Evolutionary conservation across 1,140 invertebrate species (phyloP), one percentile per base, ranked within the genome.

Genomic region (Bilobella aurantiaca): DNA sequence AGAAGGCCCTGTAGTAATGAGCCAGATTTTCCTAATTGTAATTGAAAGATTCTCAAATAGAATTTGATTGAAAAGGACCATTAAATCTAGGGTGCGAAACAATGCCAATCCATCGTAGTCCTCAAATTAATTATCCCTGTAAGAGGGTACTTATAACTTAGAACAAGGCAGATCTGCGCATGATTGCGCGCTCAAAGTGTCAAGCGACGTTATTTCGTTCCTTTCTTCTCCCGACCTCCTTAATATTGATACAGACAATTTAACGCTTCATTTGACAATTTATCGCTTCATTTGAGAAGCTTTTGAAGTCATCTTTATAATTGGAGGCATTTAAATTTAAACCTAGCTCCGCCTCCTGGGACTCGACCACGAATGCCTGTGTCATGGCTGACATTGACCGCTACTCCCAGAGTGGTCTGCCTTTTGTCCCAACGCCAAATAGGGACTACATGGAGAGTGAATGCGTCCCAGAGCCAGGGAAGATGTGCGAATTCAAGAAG

Each of bases 401-500:
- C 2, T 78, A 78, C 72, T 77, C 77, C 2, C 68, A 75, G 16
- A 73, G 74, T 18, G 74, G 74, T 1, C 58, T 69, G 3, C 69
- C 73, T 46, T 75, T 76, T 63, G 65, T 59, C 28, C 25, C 67
- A 1, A 27, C 60, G 3, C 61, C 65, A 18, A 62, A 66, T 23
- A 64, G 74, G 8, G 76, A 78, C 56, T 81, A 79, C 69, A 68
- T 79, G 42, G 79, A 82, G 71, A 81, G 77, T 62, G 81, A 81
- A 70, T 82, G 81, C 68, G 77, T 81, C n/a, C 73, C 76, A 57
- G 80, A 81, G 23, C 76, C 77, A 23, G 75, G 77, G 27, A 77
- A 75, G 58, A 77, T 82, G 66, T 82, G 81, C 64, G 81, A 82
- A 69, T 82, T 82, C 71, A 75, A 76, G 34, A 76, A 77, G 47